Evolutionary conservation across 2,797 vertebrate species (phyloP).

Genomic region (Sebastes cheni): DNA sequence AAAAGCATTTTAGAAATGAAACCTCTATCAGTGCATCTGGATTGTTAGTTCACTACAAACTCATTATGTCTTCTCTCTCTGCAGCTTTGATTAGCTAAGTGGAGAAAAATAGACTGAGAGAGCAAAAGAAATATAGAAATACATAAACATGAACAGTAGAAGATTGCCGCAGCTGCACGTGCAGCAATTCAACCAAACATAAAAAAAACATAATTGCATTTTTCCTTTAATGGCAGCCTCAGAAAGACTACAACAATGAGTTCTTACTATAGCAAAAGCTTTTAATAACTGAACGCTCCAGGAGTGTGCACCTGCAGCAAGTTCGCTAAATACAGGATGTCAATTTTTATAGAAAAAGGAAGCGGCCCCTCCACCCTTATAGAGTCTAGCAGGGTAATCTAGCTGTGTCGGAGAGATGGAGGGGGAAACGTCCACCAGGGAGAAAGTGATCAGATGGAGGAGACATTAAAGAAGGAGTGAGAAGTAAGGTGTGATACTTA

Average conservation of each 20-base stretch:
- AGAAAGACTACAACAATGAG: background rate
- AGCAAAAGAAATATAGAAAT: background rate
- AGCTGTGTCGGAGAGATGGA: conserved; percentile 18
- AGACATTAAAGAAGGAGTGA: conserved; percentile 29
- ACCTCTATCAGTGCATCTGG: background rate
- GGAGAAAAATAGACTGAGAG: background rate
- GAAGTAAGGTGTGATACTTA: conserved; percentile 5
- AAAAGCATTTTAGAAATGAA: background rate
- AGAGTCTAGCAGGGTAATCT: conserved; percentile 16
- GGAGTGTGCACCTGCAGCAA: background rate
- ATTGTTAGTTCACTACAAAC: background rate
- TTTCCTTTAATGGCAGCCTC: background rate
- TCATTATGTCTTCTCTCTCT: background rate
- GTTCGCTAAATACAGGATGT: conserved; percentile 1
- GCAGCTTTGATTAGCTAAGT: background rate
- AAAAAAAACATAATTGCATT: conserved; percentile 1
- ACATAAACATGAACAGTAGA: background rate
- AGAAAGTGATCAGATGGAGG: conserved; percentile 28
- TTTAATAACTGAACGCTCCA: background rate
- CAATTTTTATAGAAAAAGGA: conserved; percentile 15
- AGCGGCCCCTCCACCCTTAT: background rate
- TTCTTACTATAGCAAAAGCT: background rate
- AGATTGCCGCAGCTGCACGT: background rate
- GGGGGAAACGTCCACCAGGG: conserved; percentile 13
- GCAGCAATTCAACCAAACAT: background rate